These are phyloP conservation scores for Ochotona curzoniae DNA, from an alignment of 2,113 vertebrate species.

Conservation along the genomic window DNA sequence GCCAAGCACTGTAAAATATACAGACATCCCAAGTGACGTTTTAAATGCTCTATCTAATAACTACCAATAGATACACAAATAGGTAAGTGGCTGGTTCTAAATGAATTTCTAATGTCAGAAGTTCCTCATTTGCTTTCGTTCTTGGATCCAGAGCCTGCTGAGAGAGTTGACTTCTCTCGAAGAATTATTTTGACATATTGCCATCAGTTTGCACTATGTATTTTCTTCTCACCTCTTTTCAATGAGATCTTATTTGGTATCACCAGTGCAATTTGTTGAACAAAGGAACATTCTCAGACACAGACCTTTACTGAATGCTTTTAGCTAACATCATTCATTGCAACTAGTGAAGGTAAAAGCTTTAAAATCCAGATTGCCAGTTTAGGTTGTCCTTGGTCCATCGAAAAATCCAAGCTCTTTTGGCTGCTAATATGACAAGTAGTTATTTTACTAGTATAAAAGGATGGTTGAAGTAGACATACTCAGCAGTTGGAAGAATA, in stretches of 20 bases:
- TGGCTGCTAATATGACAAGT: background rate
- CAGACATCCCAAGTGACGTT: no score
- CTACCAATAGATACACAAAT: no score
- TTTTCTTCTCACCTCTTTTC: background rate
- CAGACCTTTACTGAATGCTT: background rate
- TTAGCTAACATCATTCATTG: constrained; percentile 2
- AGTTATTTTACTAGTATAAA: constrained; percentile 26
- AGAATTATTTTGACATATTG: background rate
- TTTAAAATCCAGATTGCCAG: constrained; percentile 30
- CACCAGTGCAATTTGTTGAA: background rate
- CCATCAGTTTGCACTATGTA: background rate
- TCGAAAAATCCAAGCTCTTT: background rate
- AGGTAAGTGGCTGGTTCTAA: no score
- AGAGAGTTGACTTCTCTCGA: background rate
- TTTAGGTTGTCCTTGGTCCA: background rate
- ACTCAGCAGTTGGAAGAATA: background rate
- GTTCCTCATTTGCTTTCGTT: background rate
- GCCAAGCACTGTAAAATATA: no score
- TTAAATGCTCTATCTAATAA: no score
- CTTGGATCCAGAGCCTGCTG: background rate
- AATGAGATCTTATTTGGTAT: background rate
- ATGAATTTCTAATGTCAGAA: background rate
- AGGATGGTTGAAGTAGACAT: background rate
- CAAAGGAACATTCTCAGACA: background rate
- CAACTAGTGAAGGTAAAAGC: background rate